Base-by-base conservation (phyloP, 2,888 invertebrate genomes). In the Camptogramma bilineatum region DNA sequence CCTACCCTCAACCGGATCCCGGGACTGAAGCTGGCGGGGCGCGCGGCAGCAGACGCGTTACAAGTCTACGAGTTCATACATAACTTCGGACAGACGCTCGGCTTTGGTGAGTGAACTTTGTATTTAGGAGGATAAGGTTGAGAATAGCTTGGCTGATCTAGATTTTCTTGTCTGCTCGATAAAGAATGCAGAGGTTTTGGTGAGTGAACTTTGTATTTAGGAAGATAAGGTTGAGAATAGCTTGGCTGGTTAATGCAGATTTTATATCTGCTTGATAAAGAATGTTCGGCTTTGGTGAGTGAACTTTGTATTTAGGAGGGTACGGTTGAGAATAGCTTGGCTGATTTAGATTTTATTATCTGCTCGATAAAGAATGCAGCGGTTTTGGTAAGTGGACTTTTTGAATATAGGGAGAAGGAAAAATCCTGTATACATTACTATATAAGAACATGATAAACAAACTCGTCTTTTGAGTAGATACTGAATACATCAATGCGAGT, bases 31-130 rank as follows among this genome's bases (percentile, higher is more conserved):
- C 90, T 99, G 56, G 94, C 97, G 0, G 98, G 98, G 0, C 96
- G 97, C 81, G 98, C 98, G 0, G 97, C 98, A 93, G 97, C 97
- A 0, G 97, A 99, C 87, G 94, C 97, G 48, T 93, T 99, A 19
- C 99, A 99, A 96, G 97, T 98, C n/a, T 97, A 97, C 81, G 99
- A 99, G 92, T 99, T 99, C 85, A 94, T 99, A 72, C 97, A 98
- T 79, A 99, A 98, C 91, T 99, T 99, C 83, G 98, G 98, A 55
- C 97, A 98, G 87, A 98, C 98, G 0, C 94, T 99, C 1, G 98
- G 98, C 59, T 98, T 99, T 80, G 97, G 97, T 97, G 81, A 94
- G 96, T 52, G 17, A 19, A 28, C 1, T 7, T 4, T 34, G 42
- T 42, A 0, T 2, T 7, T 53, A 42, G 18, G 13, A 7, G 7